Evolutionary conservation across 2,888 invertebrate species (phyloP), one percentile per base, ranked within the genome.

Genomic region (Epinotia ramella): DNA sequence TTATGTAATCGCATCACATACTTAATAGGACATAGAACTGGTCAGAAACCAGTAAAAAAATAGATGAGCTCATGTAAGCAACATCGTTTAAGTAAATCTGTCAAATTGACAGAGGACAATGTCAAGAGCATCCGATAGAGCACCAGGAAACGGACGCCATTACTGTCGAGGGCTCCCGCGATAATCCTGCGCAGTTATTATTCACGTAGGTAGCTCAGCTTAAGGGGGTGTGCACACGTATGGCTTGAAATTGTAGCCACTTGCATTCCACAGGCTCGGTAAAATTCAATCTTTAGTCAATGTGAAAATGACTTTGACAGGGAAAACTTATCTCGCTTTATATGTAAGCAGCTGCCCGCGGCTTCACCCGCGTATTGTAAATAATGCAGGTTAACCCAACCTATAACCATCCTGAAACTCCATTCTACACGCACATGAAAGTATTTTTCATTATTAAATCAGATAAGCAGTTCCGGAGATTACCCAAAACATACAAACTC

Each of bases 101-200:
- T 69, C 73, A 63, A 68, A 44, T 60, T 65, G 64, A 72, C 72
- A 44, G 69, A 69, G 69, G 59, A 69, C 69, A 69, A 69, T 60
- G 69, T 69, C 69, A 69, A 44, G 69, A 69, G 40, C 60, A 46
- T 44, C 46, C 69, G 77, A 64, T 70, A 68, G 60, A 65, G 53
- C 28, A 77, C 80, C 72, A 77, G 80, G 80, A 80, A 82, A 78
- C 74, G 72, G 77, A 77, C 74, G 78, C 79, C 78, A 84, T 81
- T 82, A 82, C 79, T 82, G 84, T 83, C 84, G 79, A 77, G 78
- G 79, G 73, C 76, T 53, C 77, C 78, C 16, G 72, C 81, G 83
- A 84, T 84, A 81, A 84, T 84, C 82, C 80, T 70, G 64, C 73
- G 73, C 73, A 73, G 77, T 78, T 80, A 83, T 84, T 84, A 84